Conservation (phyloP, 2,888 invertebrate genomes). For the Lasioglossum pauxillum region DNA sequence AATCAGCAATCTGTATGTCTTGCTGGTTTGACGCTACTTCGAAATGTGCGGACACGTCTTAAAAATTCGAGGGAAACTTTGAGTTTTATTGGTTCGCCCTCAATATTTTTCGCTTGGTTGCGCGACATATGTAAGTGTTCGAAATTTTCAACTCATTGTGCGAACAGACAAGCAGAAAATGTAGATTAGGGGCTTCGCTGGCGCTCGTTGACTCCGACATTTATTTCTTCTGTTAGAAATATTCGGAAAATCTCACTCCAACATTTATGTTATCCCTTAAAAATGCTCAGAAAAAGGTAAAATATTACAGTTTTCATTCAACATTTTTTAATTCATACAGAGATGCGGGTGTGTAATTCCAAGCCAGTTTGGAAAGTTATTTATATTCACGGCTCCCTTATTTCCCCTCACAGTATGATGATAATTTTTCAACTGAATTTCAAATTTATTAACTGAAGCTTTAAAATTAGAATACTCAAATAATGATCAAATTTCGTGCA, state of each 20-base stretch:
- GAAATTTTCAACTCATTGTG: not conserved
- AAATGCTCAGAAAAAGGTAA: not conserved
- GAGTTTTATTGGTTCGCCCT: conserved; percentile 3
- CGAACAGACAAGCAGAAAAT: not conserved
- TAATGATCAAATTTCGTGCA: not conserved
- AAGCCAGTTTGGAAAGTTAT: not conserved
- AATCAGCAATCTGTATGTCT: not conserved
- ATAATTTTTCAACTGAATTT: no score
- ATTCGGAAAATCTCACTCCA: not conserved
- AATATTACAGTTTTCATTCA: not conserved
- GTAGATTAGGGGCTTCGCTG: not conserved
- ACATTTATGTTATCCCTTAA: not conserved
- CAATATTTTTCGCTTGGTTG: not conserved
- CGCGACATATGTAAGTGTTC: not conserved
- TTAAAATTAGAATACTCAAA: not conserved
- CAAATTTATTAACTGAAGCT: not conserved
- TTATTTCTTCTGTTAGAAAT: not conserved
- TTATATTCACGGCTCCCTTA: not conserved
- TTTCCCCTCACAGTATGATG: not conserved
- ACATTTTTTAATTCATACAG: not conserved
- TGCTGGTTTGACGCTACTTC: conserved; percentile 6
- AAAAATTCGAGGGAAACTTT: conserved; percentile 27
- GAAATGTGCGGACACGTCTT: conserved; percentile 16
- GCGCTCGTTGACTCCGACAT: not conserved
- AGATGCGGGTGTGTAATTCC: not conserved